Base-by-base conservation (phyloP, 1,140 invertebrate genomes). In the Oryzaephilus surinamensis region DNA sequence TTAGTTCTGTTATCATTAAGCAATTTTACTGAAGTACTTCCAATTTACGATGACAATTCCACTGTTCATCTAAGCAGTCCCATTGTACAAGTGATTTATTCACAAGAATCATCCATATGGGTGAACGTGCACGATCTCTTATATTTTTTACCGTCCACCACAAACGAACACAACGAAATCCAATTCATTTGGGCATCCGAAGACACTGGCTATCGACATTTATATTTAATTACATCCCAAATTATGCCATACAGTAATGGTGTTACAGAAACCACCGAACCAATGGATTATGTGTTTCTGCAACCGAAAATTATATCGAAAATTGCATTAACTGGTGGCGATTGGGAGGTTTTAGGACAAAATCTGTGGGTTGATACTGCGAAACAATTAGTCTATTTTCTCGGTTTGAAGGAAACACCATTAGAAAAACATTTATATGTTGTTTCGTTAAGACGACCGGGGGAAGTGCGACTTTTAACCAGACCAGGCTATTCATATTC, bases 101-200 rank as follows among this genome's bases (percentile, higher is more conserved):
- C 79, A n/a, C 79, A 88, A 49, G 70, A 67, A 20, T 78, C 77
- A 6, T 64, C 74, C 17, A 76, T 83, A 12, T 96, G 91, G 91
- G 82, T 95, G 21, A 95, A 94, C 65, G 78, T 93, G 0, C 84
- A 93, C 62, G 89, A 95, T 63, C 72, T 93, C 36, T 64, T 95
- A 1, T 73, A 89, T 58, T 92, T 95, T 58, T 67, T 94, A 20
- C 79, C 80, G 26, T 69, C 67, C 23, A 66, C 70, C 18, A 69
- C 72, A 54, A 47, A 69, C 21, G 57, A 50, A 41, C 33, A 8
- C 11, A 52, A 67, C 18, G 64, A 71, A 55, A 61, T 85, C 6
- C 74, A 75, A 43, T 95, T 94, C 61, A 74, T 97, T 26, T 96
- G 89, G 89, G 85, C 85, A 0, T 91, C 83, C 29, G 92, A 97